Conservation (phyloP, 92 coral and sea anemone species). For the Bergia sp. region DNA sequence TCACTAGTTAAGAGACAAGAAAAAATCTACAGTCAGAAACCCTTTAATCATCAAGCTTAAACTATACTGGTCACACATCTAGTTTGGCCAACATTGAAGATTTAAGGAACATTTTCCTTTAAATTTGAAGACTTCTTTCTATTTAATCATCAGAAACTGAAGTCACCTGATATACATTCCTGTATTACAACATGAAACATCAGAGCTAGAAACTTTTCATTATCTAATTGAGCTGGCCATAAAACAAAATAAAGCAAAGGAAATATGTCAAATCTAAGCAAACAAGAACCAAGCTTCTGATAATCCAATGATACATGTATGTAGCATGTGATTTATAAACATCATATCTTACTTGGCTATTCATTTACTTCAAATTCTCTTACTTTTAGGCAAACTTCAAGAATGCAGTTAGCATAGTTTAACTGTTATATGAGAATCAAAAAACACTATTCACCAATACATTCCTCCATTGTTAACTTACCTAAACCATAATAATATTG, state of each 20-base stretch:
- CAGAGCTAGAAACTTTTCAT: not conserved
- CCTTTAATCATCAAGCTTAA: too few species aligned
- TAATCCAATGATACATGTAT: not conserved
- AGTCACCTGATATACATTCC: not conserved
- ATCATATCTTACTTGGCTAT: not conserved
- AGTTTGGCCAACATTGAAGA: not conserved
- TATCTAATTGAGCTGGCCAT: not conserved
- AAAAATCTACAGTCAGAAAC: too few species aligned
- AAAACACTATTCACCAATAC: not conserved
- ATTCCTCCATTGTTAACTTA: slow-evolving; percentile 45
- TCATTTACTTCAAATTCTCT: not conserved
- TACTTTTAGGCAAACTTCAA: not conserved
- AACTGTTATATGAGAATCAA: not conserved
- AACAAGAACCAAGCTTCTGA: not conserved
- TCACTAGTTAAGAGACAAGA: not conserved
- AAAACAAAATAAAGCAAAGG: slow-evolving; percentile 7
- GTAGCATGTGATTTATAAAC: not conserved
- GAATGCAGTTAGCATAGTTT: not conserved
- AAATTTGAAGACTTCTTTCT: not conserved
- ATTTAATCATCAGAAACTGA: not conserved
- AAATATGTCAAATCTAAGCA: not conserved
- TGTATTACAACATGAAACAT: not conserved
- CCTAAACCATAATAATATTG: not conserved
- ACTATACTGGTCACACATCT: not conserved
- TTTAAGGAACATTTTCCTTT: not conserved